A percentile compares a stretch with the other conserved stretches of the same genome.
phyloP scores from a whole-genome alignment of 1,140 invertebrate genomes.

The Elymnias hypermnestra region DNA sequence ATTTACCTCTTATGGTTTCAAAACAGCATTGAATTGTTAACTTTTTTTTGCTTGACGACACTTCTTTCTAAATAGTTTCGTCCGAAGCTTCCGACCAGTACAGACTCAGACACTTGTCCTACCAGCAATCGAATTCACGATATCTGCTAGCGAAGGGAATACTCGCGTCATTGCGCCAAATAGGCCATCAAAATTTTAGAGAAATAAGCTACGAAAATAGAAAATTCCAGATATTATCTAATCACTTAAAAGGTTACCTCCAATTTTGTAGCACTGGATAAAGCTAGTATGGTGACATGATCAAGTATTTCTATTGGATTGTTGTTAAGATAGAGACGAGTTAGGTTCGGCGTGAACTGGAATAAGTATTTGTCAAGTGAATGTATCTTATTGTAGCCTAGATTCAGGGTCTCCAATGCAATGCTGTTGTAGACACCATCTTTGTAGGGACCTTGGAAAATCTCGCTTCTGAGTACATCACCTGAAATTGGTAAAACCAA shows the following conservation, averaged over 20 bases:
- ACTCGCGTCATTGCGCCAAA: too few species aligned
- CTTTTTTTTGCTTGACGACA: too few species aligned
- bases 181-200: too few species aligned
- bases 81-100: too few species aligned
- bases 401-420: conserved; percentile 79
- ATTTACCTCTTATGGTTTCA: too few species aligned
- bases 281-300: conserved; percentile 76
- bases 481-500: conserved; percentile 68
- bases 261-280: conserved; percentile 77
- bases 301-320: conserved; percentile 83
- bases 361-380: conserved; percentile 82
- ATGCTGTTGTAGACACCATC: conserved; percentile 79
- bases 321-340: conserved; percentile 79
- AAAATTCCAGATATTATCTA: too few species aligned
- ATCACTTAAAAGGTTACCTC: conserved; percentile 70
- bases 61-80: too few species aligned
- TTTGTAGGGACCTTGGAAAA: conserved; percentile 78
- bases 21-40: too few species aligned
- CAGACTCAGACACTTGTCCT: too few species aligned
- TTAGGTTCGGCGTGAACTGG: conserved; percentile 81
- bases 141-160: too few species aligned
- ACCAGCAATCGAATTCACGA: too few species aligned
- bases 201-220: too few species aligned
- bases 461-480: conserved; percentile 73
- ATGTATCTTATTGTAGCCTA: conserved; percentile 82